These are phyloP conservation scores for Drosophila arawakana DNA, from an alignment of 1,140 invertebrate genomes.

Conservation along the genomic window DNA sequence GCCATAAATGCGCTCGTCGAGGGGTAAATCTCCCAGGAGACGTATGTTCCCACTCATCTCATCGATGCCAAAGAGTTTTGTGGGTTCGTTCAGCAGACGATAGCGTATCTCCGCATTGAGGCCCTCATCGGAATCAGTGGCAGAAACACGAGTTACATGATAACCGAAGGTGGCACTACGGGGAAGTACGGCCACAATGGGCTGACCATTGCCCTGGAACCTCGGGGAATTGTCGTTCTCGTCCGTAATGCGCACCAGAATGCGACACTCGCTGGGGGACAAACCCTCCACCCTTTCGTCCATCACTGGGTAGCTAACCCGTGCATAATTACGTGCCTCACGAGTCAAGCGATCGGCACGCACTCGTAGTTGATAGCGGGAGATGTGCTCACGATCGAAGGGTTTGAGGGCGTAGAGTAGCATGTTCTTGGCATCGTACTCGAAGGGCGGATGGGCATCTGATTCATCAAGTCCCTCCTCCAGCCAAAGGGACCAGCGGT, in stretches of 20 bases:
- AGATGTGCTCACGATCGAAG: constrained; percentile 89
- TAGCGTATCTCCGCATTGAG: constrained; percentile 92
- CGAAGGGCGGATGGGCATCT: constrained; percentile 85
- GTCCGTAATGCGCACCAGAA: constrained; percentile 90
- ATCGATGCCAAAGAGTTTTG: constrained; percentile 90
- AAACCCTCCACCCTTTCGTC: constrained; percentile 89
- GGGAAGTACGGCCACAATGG: constrained; percentile 91
- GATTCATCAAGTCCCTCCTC: constrained; percentile 75
- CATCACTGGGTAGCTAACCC: constrained; percentile 90
- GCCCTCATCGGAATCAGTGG: constrained; percentile 90
- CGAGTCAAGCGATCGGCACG: constrained; percentile 86
- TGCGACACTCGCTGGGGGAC: constrained; percentile 85
- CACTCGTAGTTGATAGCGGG: constrained; percentile 88
- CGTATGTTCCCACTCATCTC: constrained; percentile 90
- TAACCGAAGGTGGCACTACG: constrained; percentile 92
- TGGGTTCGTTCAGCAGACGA: constrained; percentile 90
- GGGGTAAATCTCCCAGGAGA: constrained; percentile 86
- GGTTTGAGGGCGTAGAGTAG: constrained; percentile 88
- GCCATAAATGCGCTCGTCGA: constrained; percentile 90
- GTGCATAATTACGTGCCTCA: constrained; percentile 86
- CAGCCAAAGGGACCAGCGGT: constrained; percentile 75
- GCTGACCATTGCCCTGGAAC: constrained; percentile 89
- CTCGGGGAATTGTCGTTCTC: constrained; percentile 92
- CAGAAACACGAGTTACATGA: constrained; percentile 90
- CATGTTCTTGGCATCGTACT: constrained; percentile 90